phyloP scores from a whole-genome alignment of 2,113 vertebrate species.

The Galeopterus variegatus region DNA sequence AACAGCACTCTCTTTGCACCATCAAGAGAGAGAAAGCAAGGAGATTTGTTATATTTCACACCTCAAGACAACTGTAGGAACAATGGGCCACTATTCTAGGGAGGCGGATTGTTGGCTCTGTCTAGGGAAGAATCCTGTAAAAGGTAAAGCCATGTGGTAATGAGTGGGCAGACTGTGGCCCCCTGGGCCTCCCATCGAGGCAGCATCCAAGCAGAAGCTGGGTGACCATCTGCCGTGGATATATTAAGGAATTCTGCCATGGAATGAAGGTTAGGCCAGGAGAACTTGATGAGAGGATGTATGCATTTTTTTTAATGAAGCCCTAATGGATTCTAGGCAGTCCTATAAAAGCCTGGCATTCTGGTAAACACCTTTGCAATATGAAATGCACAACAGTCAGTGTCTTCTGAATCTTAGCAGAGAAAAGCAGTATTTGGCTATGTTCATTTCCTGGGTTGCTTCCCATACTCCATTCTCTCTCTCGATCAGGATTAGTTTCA shows the following conservation, averaged over 20 bases:
- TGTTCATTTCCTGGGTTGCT: not conserved
- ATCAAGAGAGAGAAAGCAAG: not conserved
- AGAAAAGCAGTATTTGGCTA: not conserved
- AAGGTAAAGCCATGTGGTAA: not conserved
- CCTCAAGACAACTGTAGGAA: slow-evolving; percentile 17
- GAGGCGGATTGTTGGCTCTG: not conserved
- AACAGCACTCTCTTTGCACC: not conserved
- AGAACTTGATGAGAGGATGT: not conserved
- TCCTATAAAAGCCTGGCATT: not conserved
- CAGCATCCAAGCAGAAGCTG: not conserved
- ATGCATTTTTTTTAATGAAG: not conserved
- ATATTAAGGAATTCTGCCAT: not conserved
- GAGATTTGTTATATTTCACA: not conserved
- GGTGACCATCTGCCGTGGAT: slow-evolving; percentile 5
- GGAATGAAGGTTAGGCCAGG: not conserved
- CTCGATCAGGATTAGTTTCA: not conserved
- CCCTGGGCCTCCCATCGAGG: not conserved
- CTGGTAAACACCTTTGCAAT: not conserved
- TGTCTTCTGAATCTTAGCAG: not conserved
- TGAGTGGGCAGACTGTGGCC: not conserved
- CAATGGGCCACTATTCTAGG: not conserved
- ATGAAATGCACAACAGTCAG: not conserved
- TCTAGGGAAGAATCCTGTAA: not conserved
- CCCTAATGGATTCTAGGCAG: not conserved
- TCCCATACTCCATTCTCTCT: not conserved